Conservation (phyloP, 2,113 vertebrate species). For the Zonotrichia leucophrys region DNA sequence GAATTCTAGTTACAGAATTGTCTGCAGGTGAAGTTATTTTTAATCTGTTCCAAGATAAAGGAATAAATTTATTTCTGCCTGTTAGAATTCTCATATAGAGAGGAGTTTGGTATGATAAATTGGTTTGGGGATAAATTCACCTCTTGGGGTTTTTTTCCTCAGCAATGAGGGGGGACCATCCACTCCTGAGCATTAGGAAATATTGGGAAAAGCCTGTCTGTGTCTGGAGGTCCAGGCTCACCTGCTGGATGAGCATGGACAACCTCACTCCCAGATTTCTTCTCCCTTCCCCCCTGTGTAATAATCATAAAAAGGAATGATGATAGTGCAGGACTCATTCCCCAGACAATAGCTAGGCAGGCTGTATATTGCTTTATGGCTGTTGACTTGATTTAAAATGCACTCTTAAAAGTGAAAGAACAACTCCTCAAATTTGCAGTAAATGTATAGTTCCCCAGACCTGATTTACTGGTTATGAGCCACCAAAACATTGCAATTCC, state of each 20-base stretch:
- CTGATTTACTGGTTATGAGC: constrained; percentile 71
- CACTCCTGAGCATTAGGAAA: not conserved
- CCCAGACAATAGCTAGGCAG: constrained; percentile 11
- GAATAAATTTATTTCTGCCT: not conserved
- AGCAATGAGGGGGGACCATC: not conserved
- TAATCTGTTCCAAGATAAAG: not conserved
- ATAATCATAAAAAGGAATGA: not conserved
- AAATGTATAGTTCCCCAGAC: constrained; percentile 58
- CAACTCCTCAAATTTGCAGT: constrained; percentile 70
- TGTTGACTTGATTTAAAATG: constrained; percentile 72
- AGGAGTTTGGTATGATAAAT: not conserved
- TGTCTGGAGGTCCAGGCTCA: not conserved
- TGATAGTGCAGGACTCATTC: not conserved
- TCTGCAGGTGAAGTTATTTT: not conserved
- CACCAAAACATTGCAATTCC: constrained; percentile 10
- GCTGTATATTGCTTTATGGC: constrained; percentile 59
- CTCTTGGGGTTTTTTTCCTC: not conserved
- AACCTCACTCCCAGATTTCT: not conserved
- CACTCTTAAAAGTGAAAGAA: constrained; percentile 67
- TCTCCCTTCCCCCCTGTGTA: not conserved
- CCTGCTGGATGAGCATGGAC: not conserved
- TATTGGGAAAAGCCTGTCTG: fast-evolving
- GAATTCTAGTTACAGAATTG: not conserved
- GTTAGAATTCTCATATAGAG: not conserved
- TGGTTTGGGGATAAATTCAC: not conserved